Evolutionary conservation across 1,140 invertebrate genomes (phyloP), one percentile per base, ranked within the genome.

Genomic region (Drosophila pallidifrons): DNA sequence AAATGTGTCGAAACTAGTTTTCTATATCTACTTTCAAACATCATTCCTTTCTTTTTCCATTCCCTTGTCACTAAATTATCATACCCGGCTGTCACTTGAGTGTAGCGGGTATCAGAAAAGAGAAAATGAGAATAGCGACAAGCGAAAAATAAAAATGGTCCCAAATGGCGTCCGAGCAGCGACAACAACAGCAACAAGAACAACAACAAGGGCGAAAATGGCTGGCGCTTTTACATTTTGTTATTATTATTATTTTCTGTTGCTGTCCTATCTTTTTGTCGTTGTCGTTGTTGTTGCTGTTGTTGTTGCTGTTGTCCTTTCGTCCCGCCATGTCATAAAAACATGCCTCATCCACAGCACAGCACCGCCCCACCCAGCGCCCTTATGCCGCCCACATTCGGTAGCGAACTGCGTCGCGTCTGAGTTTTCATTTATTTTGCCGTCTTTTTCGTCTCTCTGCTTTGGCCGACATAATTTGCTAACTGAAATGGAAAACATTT

Each of bases 401-500:
- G 35, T 81, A 82, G 79, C 85, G 20, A 25, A 25, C 20, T 88
- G 83, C 80, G 85, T 73, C 83, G 83, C 83, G 83, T 88, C 83
- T 88, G 83, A 80, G 82, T 78, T 88, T 81, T 89, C 85, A 88
- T 89, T 89, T 88, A 89, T 80, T 63, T 80, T 82, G 69, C 68
- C 52, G 52, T 74, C 70, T 80, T 70, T 74, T 64, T 73, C 75
- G 73, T 74, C 41, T 70, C 16, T 38, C 16, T 38, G 32, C 69
- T 77, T 88, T 88, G 83, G 86, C 81, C 81, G 86, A 88, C 86
- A 88, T 88, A 89, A 88, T 88, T 88, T 88, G 85, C 85, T 85
- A 90, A 90, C 85, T 89, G 85, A 89, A 89, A 89, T 89, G 86
- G 85, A 89, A 89, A 89, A 89, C 85, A 90, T 89, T 89, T 89